Percentiles rank a stretch among this genome's conserved stretches.
These are phyloP conservation scores for Tribolium madens DNA, from an alignment of 1,140 invertebrate genomes.

Conservation along the genomic window DNA sequence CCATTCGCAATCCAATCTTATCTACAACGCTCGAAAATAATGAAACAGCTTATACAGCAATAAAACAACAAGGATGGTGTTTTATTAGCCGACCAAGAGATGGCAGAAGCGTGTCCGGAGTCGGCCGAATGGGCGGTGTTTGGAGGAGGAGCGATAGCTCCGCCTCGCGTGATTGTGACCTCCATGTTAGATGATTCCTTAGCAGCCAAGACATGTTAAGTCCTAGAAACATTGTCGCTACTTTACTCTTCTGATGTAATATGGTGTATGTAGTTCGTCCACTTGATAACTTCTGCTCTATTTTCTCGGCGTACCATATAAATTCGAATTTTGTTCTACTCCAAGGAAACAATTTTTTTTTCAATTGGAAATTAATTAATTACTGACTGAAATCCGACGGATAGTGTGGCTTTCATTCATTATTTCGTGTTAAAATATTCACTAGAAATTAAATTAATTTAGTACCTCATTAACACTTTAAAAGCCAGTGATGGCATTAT, in stretches of 20 bases:
- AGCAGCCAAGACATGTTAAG: constrained; percentile 60
- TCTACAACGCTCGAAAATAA: constrained; percentile 61
- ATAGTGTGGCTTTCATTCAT: too few relatives aligned
- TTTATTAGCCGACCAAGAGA: constrained; percentile 56
- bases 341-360: too few relatives aligned
- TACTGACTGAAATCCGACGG: too few relatives aligned
- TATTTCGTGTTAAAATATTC: too few relatives aligned
- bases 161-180: constrained; percentile 55
- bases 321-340: background rate
- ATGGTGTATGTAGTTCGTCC: constrained; percentile 36
- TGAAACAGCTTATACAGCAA: constrained; percentile 63
- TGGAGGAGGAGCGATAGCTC: constrained; percentile 55
- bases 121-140: constrained; percentile 48
- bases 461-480: background rate
- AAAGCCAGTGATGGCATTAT: background rate
- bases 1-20: constrained; percentile 58
- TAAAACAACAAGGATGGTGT: constrained; percentile 57
- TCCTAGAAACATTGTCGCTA: constrained; percentile 57
- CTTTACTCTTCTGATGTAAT: constrained; percentile 37
- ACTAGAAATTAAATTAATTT: background rate
- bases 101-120: constrained; percentile 56
- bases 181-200: constrained; percentile 64
- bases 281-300: constrained; percentile 38
- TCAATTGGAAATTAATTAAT: too few relatives aligned
- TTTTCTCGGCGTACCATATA: constrained; percentile 23